Evolutionary conservation across 2,113 vertebrate genomes (phyloP).

Genomic region (Callopanchax toddi): DNA sequence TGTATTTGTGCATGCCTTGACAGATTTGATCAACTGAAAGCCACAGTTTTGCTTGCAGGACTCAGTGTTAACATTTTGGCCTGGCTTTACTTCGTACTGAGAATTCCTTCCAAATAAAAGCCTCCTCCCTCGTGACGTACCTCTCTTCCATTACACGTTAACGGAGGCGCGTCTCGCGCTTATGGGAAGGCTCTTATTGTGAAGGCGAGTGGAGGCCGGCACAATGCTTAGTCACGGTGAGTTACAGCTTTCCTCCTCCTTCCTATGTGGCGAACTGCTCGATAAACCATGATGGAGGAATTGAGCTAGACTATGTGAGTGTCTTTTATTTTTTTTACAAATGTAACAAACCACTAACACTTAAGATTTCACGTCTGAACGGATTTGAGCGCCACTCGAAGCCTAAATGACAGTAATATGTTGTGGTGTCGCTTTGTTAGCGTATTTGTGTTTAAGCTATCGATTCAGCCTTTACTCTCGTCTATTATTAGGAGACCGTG

Average conservation of each 20-base stretch:
- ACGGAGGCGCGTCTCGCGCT: slow-evolving; percentile 1
- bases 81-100: slow-evolving; percentile 24
- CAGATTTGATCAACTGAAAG: slow-evolving; percentile 30
- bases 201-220: slow-evolving; percentile 58
- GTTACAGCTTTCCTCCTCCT: slow-evolving; percentile 70
- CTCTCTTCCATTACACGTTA: background rate
- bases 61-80: slow-evolving; percentile 12
- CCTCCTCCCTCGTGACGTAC: background rate
- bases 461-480: slow-evolving; percentile 35
- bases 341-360: background rate
- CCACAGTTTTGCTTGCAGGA: slow-evolving; percentile 38
- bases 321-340: slow-evolving; percentile 31
- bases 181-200: slow-evolving; percentile 74
- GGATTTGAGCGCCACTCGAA: background rate
- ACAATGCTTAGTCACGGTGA: slow-evolving; percentile 87
- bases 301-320: slow-evolving; percentile 61
- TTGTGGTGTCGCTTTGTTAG: slow-evolving; percentile 27
- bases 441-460: slow-evolving; percentile 22
- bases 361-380: background rate
- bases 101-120: slow-evolving; percentile 62
- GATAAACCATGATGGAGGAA: slow-evolving; percentile 60
- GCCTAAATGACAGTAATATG: background rate
- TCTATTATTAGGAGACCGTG: slow-evolving; percentile 55
- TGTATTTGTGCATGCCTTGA: background rate
- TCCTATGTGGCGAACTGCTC: slow-evolving; percentile 64